Percentiles rank a stretch among this genome's conserved stretches.
Conservation (phyloP, 2,113 vertebrate genomes). For the Nestor notabilis region DNA sequence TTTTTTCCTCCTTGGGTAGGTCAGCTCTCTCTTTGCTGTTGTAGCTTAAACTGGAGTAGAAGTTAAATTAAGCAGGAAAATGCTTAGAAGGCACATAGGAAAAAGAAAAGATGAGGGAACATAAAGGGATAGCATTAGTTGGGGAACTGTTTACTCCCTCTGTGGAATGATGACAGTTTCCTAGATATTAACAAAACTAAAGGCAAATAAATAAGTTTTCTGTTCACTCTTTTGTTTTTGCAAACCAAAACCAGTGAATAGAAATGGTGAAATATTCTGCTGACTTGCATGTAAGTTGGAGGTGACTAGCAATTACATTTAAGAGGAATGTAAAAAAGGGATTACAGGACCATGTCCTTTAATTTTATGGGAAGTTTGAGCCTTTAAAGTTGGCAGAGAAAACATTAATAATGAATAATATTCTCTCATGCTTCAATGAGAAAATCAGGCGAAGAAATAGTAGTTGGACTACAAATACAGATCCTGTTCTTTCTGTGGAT, state of each 20-base stretch:
- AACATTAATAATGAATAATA: background rate
- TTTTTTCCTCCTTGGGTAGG: background rate
- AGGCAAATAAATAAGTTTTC: background rate
- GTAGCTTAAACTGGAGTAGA: background rate
- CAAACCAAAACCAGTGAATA: background rate
- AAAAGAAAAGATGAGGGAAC: background rate
- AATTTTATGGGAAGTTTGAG: background rate
- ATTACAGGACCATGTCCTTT: background rate
- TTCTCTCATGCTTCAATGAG: background rate
- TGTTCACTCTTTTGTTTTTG: background rate
- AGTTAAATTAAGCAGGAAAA: background rate
- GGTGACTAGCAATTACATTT: background rate
- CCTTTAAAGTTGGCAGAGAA: background rate
- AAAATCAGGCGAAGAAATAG: background rate
- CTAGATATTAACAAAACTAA: background rate
- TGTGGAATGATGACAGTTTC: background rate
- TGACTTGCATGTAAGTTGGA: background rate
- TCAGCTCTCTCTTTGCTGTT: background rate
- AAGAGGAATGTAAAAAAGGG: background rate
- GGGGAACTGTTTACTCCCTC: background rate
- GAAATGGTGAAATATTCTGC: background rate
- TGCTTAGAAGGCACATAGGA: background rate
- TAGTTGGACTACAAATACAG: background rate
- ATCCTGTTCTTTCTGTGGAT: background rate
- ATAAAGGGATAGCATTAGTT: background rate